Base-by-base conservation (phyloP, 1,140 invertebrate species). In the Piezodorus guildinii region DNA sequence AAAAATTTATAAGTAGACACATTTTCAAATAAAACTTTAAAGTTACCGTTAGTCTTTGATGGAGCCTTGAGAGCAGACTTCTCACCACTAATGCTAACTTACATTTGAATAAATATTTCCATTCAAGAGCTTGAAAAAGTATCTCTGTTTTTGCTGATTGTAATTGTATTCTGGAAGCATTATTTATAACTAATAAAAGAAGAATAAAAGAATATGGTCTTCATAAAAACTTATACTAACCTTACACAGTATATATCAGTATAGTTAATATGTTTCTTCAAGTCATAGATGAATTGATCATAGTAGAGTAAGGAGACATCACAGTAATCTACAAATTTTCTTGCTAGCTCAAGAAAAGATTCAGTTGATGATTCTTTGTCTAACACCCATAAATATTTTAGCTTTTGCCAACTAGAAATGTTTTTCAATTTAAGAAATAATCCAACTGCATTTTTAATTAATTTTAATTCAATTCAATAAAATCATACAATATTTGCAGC, bases 31-130 rank as follows among this genome's bases (percentile, higher is more conserved):
- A 39, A 39, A 39, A 39, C 34, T 6, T 39, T 39, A 8, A 17
- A 49, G 6, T 49, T 21, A 49, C 46, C 46, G 16, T 49, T 49
- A 49, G 21, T 19, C 46, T 49, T n/a, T n/a, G 46, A 21, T 49
- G 46, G 6, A 49, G n/a, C n/a, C 17, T 49, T 21, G 14, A 19
- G 6, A 49, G 46, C 16, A 17, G 1, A 8, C n/a, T 49, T 49
- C 46, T 49, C 2, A n/a, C 21, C 9, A 19, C 10, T 21, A 19
- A 6, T 19, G 12, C 17, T 49, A 49, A n/a, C 46, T 49, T 49
- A n/a, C 9, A 10, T 49, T 49, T 49, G 69, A 83, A 78, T 67
- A 87, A 83, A 17, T 89, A 76, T 64, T 85, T 81, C 12, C 44
- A 60, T 39, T 63, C 62, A 16, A 62, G 58, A 30, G 64, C 70